Conservation (phyloP, 2,113 vertebrate species). For the Muntiacus reevesi region DNA sequence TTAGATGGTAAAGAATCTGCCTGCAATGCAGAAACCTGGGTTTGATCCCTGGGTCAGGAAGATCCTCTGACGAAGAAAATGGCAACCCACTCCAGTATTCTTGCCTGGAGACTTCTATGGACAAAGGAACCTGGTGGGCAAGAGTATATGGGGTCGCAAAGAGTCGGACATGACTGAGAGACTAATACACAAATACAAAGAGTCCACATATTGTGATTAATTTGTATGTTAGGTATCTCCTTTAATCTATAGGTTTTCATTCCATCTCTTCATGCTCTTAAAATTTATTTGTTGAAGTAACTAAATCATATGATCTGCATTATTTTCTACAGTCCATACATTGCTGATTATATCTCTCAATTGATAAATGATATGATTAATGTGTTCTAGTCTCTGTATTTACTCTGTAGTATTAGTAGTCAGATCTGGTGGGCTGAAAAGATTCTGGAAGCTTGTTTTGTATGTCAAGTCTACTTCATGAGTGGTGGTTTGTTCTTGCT, state of each 20-base stretch:
- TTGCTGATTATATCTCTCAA: background rate
- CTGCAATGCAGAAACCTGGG: background rate
- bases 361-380: background rate
- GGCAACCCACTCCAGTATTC: background rate
- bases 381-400: background rate
- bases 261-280: background rate
- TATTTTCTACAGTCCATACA: background rate
- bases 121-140: background rate
- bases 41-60: background rate
- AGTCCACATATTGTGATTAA: background rate
- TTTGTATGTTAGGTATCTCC: background rate
- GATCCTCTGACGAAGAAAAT: background rate
- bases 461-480: background rate
- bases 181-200: background rate
- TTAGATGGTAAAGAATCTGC: background rate
- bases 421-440: background rate
- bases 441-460: background rate
- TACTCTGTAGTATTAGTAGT: background rate
- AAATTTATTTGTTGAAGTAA: background rate
- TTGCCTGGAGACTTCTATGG: background rate
- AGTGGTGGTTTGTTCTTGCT: background rate
- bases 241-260: background rate
- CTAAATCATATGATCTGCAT: background rate
- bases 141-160: background rate
- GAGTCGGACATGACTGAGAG: background rate